Evolutionary conservation across 2,888 invertebrate species (phyloP).

Genomic region (Epirrita christyi): DNA sequence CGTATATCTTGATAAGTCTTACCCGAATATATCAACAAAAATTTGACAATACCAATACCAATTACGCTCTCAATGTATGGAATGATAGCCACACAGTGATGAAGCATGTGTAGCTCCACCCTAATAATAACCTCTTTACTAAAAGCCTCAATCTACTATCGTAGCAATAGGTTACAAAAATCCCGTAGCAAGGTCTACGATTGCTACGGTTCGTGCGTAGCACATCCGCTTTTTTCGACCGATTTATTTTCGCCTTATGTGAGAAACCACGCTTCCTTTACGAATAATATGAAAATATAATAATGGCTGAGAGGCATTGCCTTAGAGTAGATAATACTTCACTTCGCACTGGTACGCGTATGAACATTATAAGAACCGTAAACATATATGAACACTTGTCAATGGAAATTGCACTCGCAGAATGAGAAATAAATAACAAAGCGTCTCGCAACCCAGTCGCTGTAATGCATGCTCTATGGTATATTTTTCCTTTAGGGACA

Average conservation of each 20-base stretch:
- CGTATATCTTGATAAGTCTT: too few relatives aligned
- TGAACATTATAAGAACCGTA: too few relatives aligned
- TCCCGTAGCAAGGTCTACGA: conserved; percentile 8
- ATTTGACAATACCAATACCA: too few relatives aligned
- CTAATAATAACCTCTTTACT: too few relatives aligned
- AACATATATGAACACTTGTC: neutral
- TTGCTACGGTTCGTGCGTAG: conserved; percentile 5
- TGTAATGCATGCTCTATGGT: neutral
- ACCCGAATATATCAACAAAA: too few relatives aligned
- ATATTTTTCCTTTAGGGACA: too few relatives aligned
- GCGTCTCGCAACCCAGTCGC: neutral
- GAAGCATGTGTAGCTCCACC: too few relatives aligned
- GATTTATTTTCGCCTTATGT: neutral
- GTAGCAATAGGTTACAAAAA: neutral
- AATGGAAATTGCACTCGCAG: neutral
- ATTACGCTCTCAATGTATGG: too few relatives aligned
- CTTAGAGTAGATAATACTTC: neutral
- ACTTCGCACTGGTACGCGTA: too few relatives aligned
- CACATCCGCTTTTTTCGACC: neutral
- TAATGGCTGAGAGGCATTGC: neutral
- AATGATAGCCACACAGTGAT: too few relatives aligned
- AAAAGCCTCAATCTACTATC: neutral
- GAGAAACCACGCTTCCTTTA: neutral
- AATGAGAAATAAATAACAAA: neutral
- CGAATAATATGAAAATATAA: neutral